Evolutionary conservation across 2,113 vertebrate genomes (phyloP), one percentile per base, ranked within the genome.

Genomic region (Centropus bengalensis): DNA sequence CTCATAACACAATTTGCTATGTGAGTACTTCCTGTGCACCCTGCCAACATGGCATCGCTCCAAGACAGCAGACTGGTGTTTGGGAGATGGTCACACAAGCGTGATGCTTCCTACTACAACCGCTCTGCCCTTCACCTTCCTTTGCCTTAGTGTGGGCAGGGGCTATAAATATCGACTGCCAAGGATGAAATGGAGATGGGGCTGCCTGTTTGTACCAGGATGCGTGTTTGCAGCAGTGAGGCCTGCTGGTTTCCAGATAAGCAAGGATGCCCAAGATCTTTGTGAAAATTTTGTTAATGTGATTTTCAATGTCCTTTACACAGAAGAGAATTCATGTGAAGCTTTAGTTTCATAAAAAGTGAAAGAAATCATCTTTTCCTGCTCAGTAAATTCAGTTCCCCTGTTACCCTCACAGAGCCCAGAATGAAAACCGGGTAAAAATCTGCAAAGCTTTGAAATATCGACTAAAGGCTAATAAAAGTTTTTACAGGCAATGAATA

Each of bases 1-100:
- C 92, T 97, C 96, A 8, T 89, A 94, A 95, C 91, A 92, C 94
- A 71, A 36, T 97, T 96, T 96, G 95, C 91, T 96, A 66, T 74
- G 95, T 0, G 47, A 96, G 91, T 96, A 67, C 94, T 97, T 97
- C 91, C 96, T 94, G 94, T 9, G 51, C 78, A 91, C 83, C 67
- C 89, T 95, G 94, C 80, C 82, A 89, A 86, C 78, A 8, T 88
- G 92, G 91, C 71, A 84, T 10, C 91, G 62, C 83, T 95, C 93
- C 90, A 93, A 92, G 86, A 69, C 67, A 16, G 5, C 67, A 84
- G 83, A 75, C 64, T 74, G 83, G 70, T 32, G 63, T 33, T 58
- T 63, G 44, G 74, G 78, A 96, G 89, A 92, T 84, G 81, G 82
- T 89, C 91, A 91, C 95, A 85, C 64, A 82, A 89, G 66, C 75